A percentile compares a stretch with the other conserved stretches of the same genome.
phyloP scores from a whole-genome alignment of 2,113 vertebrate species.

The Falcunculus frontatus region DNA sequence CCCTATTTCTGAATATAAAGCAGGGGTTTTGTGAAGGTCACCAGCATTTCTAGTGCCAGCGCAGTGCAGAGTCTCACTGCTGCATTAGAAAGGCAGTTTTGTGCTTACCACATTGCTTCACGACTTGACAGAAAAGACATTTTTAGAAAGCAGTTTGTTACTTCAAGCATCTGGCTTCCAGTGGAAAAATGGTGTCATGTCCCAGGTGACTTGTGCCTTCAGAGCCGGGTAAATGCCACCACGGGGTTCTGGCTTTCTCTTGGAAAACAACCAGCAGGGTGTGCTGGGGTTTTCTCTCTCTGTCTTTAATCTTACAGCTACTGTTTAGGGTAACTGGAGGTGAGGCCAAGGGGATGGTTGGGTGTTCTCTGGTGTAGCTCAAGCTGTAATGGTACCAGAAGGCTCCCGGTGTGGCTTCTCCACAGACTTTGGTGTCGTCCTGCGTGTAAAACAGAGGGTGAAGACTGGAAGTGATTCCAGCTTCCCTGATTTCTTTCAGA shows the following conservation, averaged over 20 bases:
- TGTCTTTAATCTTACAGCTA: background rate
- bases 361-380: background rate
- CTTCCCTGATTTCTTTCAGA: background rate
- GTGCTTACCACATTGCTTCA: background rate
- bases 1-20: background rate
- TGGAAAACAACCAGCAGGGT: background rate
- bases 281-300: background rate
- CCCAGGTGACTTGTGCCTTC: background rate
- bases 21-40: background rate
- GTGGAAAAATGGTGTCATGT: background rate
- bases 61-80: background rate
- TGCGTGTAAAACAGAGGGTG: background rate
- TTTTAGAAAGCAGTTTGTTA: background rate
- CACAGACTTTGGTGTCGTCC: background rate
- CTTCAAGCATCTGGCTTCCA: background rate
- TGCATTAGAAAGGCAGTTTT: background rate
- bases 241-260: background rate
- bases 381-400: background rate
- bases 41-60: background rate
- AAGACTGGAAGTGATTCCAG: background rate
- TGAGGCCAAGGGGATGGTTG: background rate
- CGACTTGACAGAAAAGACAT: background rate
- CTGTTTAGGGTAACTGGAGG: background rate
- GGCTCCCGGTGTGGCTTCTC: background rate
- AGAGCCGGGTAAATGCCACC: background rate